phyloP scores from a whole-genome alignment of 2,888 invertebrate species.

The Cenopis cana region DNA sequence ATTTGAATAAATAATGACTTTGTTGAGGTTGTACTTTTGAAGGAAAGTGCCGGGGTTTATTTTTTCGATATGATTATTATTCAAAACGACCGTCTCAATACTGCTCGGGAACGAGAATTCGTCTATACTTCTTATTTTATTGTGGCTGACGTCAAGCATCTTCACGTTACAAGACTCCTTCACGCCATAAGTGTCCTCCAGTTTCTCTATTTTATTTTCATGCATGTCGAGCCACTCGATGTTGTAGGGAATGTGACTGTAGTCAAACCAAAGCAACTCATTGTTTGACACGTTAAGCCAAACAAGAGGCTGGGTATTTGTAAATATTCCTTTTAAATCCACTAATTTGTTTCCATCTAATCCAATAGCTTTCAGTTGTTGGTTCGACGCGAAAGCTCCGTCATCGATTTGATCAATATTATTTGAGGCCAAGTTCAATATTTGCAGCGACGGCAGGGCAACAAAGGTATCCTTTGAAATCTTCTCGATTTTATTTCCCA shows the following conservation, averaged over 20 bases:
- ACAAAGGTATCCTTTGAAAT: conserved; percentile 90
- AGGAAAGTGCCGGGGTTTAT: conserved; percentile 89
- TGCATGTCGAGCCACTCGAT: conserved; percentile 93
- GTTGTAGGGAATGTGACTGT: conserved; percentile 90
- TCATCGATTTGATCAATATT: conserved; percentile 91
- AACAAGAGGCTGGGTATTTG: conserved; percentile 89
- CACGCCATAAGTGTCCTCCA: conserved; percentile 90
- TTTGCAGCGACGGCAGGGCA: conserved; percentile 89
- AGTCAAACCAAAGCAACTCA: conserved; percentile 92
- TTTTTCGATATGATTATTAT: conserved; percentile 89
- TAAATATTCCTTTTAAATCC: conserved; percentile 91
- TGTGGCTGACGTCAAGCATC: conserved; percentile 91
- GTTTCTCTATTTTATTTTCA: conserved; percentile 90
- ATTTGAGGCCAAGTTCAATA: conserved; percentile 92
- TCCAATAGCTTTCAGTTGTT: conserved; percentile 89
- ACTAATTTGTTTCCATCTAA: conserved; percentile 91
- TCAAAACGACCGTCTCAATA: conserved; percentile 89
- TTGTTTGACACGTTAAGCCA: conserved; percentile 94
- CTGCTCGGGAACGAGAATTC: conserved; percentile 90
- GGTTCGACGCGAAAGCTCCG: conserved; percentile 90
- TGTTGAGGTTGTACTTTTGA: conserved; percentile 88
- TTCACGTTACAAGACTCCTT: conserved; percentile 88
- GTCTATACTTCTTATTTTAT: conserved; percentile 88
- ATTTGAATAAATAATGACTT: conserved; percentile 91
- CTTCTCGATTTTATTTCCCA: conserved; percentile 92